A percentile compares a stretch with the other conserved stretches of the same genome.
Evolutionary conservation across 23 tunicate genomes (phyloP).

Genomic region (Ascidia mentula): DNA sequence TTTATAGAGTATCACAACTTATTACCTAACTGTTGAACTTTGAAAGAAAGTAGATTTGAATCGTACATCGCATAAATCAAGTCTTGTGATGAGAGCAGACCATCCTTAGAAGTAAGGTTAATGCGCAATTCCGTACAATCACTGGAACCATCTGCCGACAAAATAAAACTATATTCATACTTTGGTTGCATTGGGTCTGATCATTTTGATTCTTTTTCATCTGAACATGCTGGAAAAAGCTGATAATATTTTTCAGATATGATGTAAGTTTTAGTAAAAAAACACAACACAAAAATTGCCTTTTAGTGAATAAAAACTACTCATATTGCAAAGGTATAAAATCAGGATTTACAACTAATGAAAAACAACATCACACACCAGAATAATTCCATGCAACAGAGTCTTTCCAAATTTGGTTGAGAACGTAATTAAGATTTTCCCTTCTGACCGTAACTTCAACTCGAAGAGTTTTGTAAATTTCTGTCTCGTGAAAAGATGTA

Average conservation of each 20-base stretch:
- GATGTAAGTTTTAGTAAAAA: too few species aligned
- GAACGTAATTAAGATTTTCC: slow-evolving; percentile 21
- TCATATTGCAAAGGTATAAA: too few species aligned
- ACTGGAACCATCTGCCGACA: background rate
- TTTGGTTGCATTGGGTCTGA: background rate
- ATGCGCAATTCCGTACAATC: background rate
- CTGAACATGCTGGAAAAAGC: too few species aligned
- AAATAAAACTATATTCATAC: background rate
- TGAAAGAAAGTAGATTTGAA: background rate
- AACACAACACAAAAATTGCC: too few species aligned
- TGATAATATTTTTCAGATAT: too few species aligned
- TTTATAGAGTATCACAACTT: too few species aligned
- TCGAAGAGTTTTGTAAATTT: slow-evolving; percentile 26
- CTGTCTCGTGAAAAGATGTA: slow-evolving; percentile 5
- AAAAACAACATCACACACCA: background rate
- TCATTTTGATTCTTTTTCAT: background rate
- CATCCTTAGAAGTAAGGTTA: background rate
- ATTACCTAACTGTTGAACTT: background rate
- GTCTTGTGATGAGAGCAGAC: background rate
- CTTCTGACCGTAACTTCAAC: background rate
- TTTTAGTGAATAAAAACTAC: too few species aligned
- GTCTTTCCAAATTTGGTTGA: slow-evolving; percentile 29
- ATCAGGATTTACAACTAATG: too few species aligned
- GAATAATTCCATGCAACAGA: background rate
- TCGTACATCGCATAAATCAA: background rate